Base-by-base conservation (phyloP, 1,140 invertebrate species). In the Galendromus occidentalis region DNA sequence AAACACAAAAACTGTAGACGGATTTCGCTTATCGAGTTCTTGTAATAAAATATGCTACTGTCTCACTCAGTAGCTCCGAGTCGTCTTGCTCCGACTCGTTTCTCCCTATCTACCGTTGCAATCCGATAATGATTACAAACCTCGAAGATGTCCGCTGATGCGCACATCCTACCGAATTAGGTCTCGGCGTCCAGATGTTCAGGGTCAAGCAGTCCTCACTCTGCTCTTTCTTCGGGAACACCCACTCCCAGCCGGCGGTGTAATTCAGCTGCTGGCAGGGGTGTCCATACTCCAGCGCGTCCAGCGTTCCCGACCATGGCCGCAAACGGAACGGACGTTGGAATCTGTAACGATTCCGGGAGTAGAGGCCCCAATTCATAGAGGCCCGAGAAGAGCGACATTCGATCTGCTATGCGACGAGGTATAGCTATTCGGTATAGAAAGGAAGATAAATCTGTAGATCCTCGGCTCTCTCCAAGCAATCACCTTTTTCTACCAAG, bases 141-240 rank as follows among this genome's bases (percentile, higher is more conserved):
- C 33, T 39, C 4, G 33, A 39, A 39, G 33, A 39, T 39, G 33
- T 6, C 33, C 33, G 33, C 33, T 39, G 33, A 9, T 6, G 33
- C 4, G 9, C 33, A 39, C 33, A 39, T 39, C 9, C 33, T 39
- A 9, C 4, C 4, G 33, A 39, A 39, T 39, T 9, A n/a, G 39
- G 14, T 65, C 66, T 33, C 4, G 65, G 68, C 12, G 64, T 41
- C 30, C 66, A 73, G 64, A 73, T 69, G 64, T 74, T 73, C 20
- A 73, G 65, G 7, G 70, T 73, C 18, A 74, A 71, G 65, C 75
- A 76, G 65, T 75, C 74, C 67, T 76, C 75, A 42, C 71, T 72
- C 69, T 69, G 69, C 2, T 22, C 20, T 18, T 69, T 59, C 51
- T 22, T 59, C 17, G 51, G 51, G 20, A 59, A 25, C 22, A 59